Percentiles rank a stretch among this genome's conserved stretches.
phyloP scores from a whole-genome alignment of 2,797 vertebrate genomes.

The Gymnoscopelus braueri region DNA sequence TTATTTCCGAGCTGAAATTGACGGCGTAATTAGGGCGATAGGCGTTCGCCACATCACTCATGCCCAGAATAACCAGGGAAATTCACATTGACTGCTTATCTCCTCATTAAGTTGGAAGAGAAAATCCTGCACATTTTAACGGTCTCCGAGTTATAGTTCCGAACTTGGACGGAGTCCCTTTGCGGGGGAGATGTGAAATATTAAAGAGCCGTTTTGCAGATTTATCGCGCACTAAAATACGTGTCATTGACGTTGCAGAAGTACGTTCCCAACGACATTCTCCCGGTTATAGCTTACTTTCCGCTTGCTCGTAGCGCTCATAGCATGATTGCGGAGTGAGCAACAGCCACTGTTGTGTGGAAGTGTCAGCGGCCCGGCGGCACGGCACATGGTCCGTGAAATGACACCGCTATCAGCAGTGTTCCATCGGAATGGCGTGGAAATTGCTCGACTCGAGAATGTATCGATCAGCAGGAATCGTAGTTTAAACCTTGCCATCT shows the following conservation, averaged over 20 bases:
- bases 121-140: constrained; percentile 68
- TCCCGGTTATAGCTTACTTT: not conserved
- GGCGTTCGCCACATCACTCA: constrained; percentile 52
- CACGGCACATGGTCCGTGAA: not conserved
- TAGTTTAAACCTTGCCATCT: too few species aligned
- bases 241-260: constrained; percentile 46
- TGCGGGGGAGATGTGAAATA: constrained; percentile 52
- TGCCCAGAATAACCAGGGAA: constrained; percentile 39
- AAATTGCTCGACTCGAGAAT: too few species aligned
- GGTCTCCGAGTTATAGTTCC: constrained; percentile 49
- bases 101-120: constrained; percentile 70
- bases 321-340: too few species aligned
- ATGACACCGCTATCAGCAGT: constrained; percentile 4
- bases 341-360: too few species aligned
- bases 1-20: constrained; percentile 17
- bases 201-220: constrained; percentile 61
- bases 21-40: constrained; percentile 70
- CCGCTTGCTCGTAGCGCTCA: too few species aligned
- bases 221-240: constrained; percentile 58
- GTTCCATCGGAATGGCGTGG: too few species aligned
- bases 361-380: too few species aligned
- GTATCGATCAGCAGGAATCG: too few species aligned
- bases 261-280: constrained; percentile 6
- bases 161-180: constrained; percentile 49
- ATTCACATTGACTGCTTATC: constrained; percentile 72